Conservation (phyloP, 2,888 invertebrate genomes). For the Polydrusus tereticollis region DNA sequence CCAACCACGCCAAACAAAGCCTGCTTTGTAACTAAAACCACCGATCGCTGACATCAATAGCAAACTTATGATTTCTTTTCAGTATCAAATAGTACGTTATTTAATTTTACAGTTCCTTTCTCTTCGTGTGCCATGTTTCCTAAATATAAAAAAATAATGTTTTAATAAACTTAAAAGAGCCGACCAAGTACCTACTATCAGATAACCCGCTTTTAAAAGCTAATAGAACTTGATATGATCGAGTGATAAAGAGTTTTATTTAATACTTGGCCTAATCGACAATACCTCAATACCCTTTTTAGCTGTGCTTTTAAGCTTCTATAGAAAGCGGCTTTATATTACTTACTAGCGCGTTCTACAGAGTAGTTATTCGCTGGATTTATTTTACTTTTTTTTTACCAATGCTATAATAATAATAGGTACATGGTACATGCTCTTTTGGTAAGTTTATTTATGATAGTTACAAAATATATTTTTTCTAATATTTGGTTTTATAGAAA, state of each 20-base stretch:
- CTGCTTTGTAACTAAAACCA: too few relatives aligned
- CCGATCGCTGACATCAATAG: too few relatives aligned
- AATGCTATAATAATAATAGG: too few relatives aligned
- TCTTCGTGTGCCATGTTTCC: background rate
- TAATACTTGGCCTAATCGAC: slow-evolving; percentile 3
- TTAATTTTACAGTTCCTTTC: background rate
- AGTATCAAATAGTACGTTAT: background rate
- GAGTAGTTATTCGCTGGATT: too few relatives aligned
- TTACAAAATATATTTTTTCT: too few relatives aligned
- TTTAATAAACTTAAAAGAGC: slow-evolving; percentile 49
- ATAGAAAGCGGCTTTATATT: slow-evolving; percentile 53
- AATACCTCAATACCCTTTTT: slow-evolving; percentile 29
- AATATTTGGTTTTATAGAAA: too few relatives aligned
- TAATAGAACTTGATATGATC: slow-evolving; percentile 56
- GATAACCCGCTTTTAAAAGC: slow-evolving; percentile 56
- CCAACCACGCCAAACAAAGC: too few relatives aligned
- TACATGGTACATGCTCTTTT: too few relatives aligned
- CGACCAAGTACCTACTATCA: slow-evolving; percentile 54
- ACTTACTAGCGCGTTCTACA: slow-evolving; percentile 33
- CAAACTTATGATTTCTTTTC: too few relatives aligned
- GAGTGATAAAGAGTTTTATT: slow-evolving; percentile 54
- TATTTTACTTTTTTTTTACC: too few relatives aligned
- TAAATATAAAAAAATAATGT: slow-evolving; percentile 1
- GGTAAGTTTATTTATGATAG: too few relatives aligned
- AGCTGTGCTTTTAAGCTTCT: slow-evolving; percentile 51